Conservation (phyloP, 2,888 invertebrate species). For the Fragum whitleyi region DNA sequence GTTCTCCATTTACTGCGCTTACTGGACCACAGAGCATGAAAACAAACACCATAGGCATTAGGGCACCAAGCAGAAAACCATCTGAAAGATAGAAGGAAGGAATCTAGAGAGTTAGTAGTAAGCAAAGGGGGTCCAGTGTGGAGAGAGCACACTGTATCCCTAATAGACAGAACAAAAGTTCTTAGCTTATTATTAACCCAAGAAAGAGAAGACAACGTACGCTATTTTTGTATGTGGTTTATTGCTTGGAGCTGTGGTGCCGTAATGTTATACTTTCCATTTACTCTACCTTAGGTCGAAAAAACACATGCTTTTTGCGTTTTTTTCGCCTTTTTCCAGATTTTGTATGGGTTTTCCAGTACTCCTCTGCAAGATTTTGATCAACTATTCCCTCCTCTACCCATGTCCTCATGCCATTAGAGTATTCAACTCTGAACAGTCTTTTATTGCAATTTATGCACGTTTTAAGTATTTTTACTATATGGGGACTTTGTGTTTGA, state of each 20-base stretch:
- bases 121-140: too few relatives aligned
- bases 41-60: not conserved
- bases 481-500: not conserved
- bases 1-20: too few relatives aligned
- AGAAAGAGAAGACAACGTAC: not conserved
- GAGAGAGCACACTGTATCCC: too few relatives aligned
- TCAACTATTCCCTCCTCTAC: not conserved
- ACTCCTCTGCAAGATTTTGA: not conserved
- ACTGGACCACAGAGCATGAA: not conserved
- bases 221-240: not conserved
- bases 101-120: too few relatives aligned
- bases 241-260: not conserved
- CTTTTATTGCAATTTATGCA: not conserved
- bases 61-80: not conserved
- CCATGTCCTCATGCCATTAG: not conserved
- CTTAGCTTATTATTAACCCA: not conserved
- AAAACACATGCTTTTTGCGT: not conserved
- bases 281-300: not conserved
- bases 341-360: constrained; percentile 27
- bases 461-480: not conserved
- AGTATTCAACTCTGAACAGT: not conserved
- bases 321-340: constrained; percentile 10
- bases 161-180: too few relatives aligned
- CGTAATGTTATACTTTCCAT: too few relatives aligned
- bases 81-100: too few relatives aligned